Evolutionary conservation across 2,113 vertebrate species (phyloP).

Genomic region (Sturnira hondurensis): DNA sequence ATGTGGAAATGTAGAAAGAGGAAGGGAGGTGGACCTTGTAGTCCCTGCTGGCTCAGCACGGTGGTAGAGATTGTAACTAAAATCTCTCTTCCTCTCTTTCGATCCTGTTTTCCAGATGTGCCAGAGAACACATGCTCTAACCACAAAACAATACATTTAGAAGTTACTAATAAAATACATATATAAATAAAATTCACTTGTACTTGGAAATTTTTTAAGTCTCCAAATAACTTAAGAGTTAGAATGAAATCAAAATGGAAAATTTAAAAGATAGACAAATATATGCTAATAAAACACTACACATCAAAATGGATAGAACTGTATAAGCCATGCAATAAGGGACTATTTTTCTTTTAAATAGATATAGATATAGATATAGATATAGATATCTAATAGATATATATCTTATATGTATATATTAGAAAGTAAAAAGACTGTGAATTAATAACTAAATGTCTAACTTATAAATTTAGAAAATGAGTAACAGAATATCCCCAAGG

Average conservation of each 20-base stretch:
- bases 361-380: too few species aligned
- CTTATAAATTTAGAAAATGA: background rate
- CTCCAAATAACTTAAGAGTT: background rate
- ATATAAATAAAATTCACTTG: conserved; percentile 33
- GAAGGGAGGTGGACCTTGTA: background rate
- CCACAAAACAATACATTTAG: conserved; percentile 18
- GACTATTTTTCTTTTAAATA: background rate
- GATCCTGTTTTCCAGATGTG: background rate
- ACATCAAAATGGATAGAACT: background rate
- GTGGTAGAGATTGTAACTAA: background rate
- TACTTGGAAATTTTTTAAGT: background rate
- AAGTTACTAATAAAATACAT: conserved; percentile 17
- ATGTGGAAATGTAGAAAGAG: background rate
- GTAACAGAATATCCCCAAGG: background rate
- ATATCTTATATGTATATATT: too few species aligned
- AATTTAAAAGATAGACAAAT: background rate
- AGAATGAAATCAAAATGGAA: background rate
- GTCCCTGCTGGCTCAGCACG: background rate
- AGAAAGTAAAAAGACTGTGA: background rate
- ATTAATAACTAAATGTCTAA: background rate
- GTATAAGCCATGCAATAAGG: background rate
- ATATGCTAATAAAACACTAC: background rate
- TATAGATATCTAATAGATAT: too few species aligned
- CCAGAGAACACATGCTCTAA: background rate
- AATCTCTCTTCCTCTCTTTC: background rate